Conservation (phyloP, 1,140 invertebrate genomes). For the Drosophila littoralis region DNA sequence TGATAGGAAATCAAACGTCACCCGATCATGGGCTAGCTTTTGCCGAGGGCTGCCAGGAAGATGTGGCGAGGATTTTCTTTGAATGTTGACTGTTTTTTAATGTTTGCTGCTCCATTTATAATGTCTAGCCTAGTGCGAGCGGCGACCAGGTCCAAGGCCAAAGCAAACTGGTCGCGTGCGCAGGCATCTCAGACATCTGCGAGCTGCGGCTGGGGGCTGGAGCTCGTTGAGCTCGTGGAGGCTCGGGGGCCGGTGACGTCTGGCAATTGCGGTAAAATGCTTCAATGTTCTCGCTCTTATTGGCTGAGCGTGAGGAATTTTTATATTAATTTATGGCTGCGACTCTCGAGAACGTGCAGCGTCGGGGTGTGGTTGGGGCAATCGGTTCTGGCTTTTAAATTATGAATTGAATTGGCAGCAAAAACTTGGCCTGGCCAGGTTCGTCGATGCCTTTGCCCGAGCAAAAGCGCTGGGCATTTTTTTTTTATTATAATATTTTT, state of each 20-base stretch:
- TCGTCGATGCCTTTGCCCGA: constrained; percentile 41
- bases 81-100: constrained; percentile 61
- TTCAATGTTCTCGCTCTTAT: constrained; percentile 73
- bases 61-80: too few species aligned
- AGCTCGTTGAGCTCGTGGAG: not conserved
- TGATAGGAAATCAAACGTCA: constrained; percentile 17
- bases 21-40: not conserved
- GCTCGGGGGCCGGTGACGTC: constrained; percentile 10
- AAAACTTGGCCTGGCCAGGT: constrained; percentile 29
- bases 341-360: constrained; percentile 41
- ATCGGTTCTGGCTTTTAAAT: constrained; percentile 70
- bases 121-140: constrained; percentile 45
- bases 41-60: not conserved
- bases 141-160: constrained; percentile 29
- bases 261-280: constrained; percentile 71
- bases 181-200: constrained; percentile 70
- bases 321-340: constrained; percentile 80
- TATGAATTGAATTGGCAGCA: constrained; percentile 75
- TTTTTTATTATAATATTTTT: constrained; percentile 19
- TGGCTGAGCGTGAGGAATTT: constrained; percentile 82
- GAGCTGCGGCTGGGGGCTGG: not conserved
- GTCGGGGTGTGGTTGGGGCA: constrained; percentile 19
- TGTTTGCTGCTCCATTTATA: constrained; percentile 56
- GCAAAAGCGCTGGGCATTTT: constrained; percentile 30
- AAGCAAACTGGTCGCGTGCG: constrained; percentile 74